Evolutionary conservation across 2,113 vertebrate species (phyloP).

Genomic region (Panthera leo): DNA sequence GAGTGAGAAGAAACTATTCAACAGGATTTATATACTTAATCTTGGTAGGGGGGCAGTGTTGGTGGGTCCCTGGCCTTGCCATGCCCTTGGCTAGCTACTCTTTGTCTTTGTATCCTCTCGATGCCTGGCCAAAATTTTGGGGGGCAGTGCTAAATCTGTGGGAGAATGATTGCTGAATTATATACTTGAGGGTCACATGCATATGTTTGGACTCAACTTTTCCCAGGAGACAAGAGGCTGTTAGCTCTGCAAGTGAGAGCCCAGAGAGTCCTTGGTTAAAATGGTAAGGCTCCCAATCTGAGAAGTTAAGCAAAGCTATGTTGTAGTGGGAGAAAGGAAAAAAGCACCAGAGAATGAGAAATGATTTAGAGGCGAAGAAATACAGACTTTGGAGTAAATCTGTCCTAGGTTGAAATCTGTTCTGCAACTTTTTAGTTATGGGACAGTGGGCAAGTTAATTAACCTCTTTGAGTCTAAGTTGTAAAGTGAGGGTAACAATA

Average conservation of each 20-base stretch:
- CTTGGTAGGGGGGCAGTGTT: not conserved
- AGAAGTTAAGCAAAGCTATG: not conserved
- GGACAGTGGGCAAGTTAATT: not conserved
- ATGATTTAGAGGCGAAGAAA: not conserved
- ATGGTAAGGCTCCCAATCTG: not conserved
- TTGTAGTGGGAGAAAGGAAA: not conserved
- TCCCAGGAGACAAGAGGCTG: not conserved
- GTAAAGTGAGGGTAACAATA: not conserved
- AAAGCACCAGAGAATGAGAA: not conserved
- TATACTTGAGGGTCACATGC: not conserved
- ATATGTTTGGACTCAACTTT: not conserved
- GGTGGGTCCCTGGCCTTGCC: not conserved
- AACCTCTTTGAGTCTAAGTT: not conserved
- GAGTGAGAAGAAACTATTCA: not conserved
- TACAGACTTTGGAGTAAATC: not conserved
- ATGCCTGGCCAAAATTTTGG: not conserved
- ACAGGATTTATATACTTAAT: not conserved
- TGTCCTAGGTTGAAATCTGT: not conserved
- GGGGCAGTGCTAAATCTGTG: not conserved
- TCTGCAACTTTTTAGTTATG: not conserved
- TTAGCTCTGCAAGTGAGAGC: not conserved
- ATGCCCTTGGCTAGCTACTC: not conserved
- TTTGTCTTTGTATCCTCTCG: not conserved
- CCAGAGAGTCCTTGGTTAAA: not conserved
- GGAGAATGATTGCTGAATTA: not conserved